Base-by-base conservation (phyloP, 2,888 invertebrate genomes). In the Tachystola acroxantha region DNA sequence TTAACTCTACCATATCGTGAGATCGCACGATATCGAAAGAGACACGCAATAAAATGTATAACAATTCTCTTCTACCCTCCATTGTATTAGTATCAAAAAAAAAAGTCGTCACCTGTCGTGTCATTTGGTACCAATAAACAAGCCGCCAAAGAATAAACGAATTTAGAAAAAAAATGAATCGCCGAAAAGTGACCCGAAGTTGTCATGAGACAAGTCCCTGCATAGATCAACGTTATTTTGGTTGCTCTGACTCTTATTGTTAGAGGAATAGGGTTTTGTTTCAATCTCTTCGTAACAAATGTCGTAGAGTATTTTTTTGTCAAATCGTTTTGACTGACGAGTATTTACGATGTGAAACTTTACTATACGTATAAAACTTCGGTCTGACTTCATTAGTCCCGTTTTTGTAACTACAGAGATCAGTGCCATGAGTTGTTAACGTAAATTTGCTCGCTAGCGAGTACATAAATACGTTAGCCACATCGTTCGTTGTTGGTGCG, bases 41-140 rank as follows among this genome's bases (percentile, higher is more conserved):
- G 67, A 74, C 81, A 80, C 73, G 78, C 79, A 77, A 84, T 86
- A 85, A 86, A 85, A 75, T 73, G 70, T 72, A 68, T 81, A 82
- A 84, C 84, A 70, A 77, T 81, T 81, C 79, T 67, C 59, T 77
- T 52, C 65, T 50, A 57, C 56, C 57, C 52, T 43, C 53, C 46
- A 56, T 56, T 57, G 56, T 58, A 50, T 48, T 50, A 44, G 41
- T 51, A 49, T 37, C 37, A 47, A 51, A 68, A 76, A 78, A 79
- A 76, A 65, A 63, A 55, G 51, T 64, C 80, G 80, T 84, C 86
- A 86, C 85, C 86, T 86, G 86, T 82, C 84, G 82, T 85, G 85
- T 85, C 86, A 85, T 85, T 86, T 85, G 86, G 86, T 77, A 53
- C 76, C 78, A 78, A 80, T 81, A 79, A 80, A 77, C 69, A 64